Conservation (phyloP, 2,888 invertebrate species). For the Cremastinae sp. region DNA sequence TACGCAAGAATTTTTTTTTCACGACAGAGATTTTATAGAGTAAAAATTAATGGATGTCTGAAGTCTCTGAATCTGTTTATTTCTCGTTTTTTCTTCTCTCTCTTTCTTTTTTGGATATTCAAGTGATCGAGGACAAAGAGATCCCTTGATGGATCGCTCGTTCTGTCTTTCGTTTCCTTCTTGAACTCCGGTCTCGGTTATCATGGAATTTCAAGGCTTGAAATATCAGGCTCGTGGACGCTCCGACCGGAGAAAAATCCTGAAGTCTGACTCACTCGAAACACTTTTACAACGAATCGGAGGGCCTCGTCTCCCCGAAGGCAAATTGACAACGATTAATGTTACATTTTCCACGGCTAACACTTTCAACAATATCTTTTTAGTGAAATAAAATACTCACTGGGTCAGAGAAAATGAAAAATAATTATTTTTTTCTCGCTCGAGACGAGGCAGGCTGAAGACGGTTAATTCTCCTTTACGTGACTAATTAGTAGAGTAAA, state of each 20-base stretch:
- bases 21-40: not conserved
- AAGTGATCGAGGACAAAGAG: constrained; percentile 50
- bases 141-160: constrained; percentile 54
- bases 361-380: not conserved
- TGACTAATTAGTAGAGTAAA: constrained; percentile 29
- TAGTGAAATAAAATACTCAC: not conserved
- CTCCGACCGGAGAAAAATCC: constrained; percentile 37
- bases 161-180: constrained; percentile 30
- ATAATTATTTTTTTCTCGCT: too few species aligned
- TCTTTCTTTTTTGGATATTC: constrained; percentile 30
- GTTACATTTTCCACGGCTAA: not conserved
- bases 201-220: constrained; percentile 59
- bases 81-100: not conserved
- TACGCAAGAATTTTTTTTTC: constrained; percentile 36
- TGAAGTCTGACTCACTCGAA: constrained; percentile 51
- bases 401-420: too few species aligned
- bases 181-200: constrained; percentile 52
- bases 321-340: too few species aligned
- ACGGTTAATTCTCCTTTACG: constrained; percentile 47
- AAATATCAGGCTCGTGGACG: constrained; percentile 44
- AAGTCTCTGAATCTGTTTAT: not conserved
- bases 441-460: too few species aligned
- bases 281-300: constrained; percentile 9
- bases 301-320: not conserved
- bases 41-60: not conserved